Evolutionary conservation across 2,797 vertebrate species (phyloP), one percentile per base, ranked within the genome.

Genomic region (Lepidocolaptes lacrymiger): DNA sequence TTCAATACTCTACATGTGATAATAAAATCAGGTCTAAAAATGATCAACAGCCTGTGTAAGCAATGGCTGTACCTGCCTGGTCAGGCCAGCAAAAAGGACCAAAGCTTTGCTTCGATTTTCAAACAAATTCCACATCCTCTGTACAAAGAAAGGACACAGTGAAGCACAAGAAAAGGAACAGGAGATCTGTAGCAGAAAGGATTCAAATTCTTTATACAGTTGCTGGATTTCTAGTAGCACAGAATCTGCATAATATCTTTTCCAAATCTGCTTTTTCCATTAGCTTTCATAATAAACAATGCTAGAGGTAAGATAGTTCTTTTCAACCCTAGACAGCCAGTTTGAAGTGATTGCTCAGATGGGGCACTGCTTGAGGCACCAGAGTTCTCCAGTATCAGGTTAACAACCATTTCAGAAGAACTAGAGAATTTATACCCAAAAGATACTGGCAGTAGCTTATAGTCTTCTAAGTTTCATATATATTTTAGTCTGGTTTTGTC

Each of bases 311-410:
- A 85, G 87, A 81, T 44, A 81, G 26, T 78, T 54, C 37, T 95
- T 54, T 74, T 93, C n/a, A 62, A 71, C 91, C 80, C 91, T 41
- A 19, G 94, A 80, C 91, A 88, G 59, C 20, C 51, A 26, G 55
- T 94, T 61, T 49, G 72, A 94, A 94, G 88, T 41, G 82, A 71
- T 88, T 83, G 72, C 83, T 96, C 91, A 96, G 94, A 93, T 67
- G 55, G 43, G 64, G 59, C 41, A 79, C 24, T 80, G 43, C 37
- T 79, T 48, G 51, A 77, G 74, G 68, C 39, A 89, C 11, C 27
- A 80, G 54, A 55, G 32, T 69, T 68, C 87, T 87, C 51, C 37
- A 56, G 58, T 39, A 46, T n/a, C 9, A 5, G 22, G 34, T 76
- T 89, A 82, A 46, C 37, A 66, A 71, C n/a, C 34, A 43, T 64